A percentile compares a stretch with the other conserved stretches of the same genome.
Conservation (phyloP, 2,888 invertebrate species). For the Caenorhabditis sinica region DNA sequence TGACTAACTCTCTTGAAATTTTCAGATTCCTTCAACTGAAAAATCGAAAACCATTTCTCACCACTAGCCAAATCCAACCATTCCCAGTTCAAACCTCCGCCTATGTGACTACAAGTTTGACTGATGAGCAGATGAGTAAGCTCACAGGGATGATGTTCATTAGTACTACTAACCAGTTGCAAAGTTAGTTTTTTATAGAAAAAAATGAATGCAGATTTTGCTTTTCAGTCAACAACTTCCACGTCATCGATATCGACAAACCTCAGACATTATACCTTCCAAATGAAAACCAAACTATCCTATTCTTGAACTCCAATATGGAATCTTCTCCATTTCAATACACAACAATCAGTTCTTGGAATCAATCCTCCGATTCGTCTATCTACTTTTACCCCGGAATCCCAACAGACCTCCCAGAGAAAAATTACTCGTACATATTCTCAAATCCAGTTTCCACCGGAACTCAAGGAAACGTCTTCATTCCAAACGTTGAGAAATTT, state of each 20-base stretch:
- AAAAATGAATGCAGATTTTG: not conserved
- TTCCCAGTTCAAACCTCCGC: slow-evolving; percentile 16
- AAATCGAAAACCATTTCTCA: slow-evolving; percentile 20
- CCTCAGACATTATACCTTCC: slow-evolving; percentile 13
- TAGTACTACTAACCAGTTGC: slow-evolving; percentile 19
- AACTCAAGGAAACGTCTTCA: not conserved
- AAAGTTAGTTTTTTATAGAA: not conserved
- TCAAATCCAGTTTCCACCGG: slow-evolving; percentile 29
- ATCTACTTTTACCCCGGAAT: slow-evolving; percentile 26
- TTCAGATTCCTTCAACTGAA: slow-evolving; percentile 18
- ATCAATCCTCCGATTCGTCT: not conserved
- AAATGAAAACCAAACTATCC: slow-evolving; percentile 5
- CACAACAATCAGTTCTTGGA: slow-evolving; percentile 27
- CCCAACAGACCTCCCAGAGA: slow-evolving; percentile 20
- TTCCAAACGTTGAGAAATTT: slow-evolving; percentile 4
- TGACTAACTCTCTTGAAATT: not conserved
- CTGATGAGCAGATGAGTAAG: not conserved
- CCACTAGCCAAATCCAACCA: slow-evolving; percentile 19
- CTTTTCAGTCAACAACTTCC: slow-evolving; percentile 29
- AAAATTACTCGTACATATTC: slow-evolving; percentile 26
- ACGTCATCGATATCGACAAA: slow-evolving; percentile 18
- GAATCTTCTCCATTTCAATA: slow-evolving; percentile 16
- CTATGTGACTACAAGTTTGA: slow-evolving; percentile 20
- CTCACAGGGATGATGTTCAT: slow-evolving; percentile 42
- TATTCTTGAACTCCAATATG: slow-evolving; percentile 41